Conservation (phyloP, 2,113 vertebrate species). For the Cepphus grylle region DNA sequence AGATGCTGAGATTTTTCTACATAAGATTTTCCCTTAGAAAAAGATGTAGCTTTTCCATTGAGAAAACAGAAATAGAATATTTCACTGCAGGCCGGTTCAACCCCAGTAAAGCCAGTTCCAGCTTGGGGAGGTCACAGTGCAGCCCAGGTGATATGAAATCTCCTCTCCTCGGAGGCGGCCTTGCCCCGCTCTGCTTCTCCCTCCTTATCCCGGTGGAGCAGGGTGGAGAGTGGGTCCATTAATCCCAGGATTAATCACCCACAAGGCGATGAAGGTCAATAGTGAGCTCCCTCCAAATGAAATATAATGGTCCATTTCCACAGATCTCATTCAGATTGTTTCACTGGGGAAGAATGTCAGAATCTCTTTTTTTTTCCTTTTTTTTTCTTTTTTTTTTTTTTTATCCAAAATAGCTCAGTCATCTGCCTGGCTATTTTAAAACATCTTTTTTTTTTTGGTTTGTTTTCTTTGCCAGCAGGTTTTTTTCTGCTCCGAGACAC, state of each 20-base stretch:
- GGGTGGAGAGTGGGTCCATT: not conserved
- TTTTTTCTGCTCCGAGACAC: not conserved
- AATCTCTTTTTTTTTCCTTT: not conserved
- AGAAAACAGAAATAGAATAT: not conserved
- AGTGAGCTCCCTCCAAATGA: not conserved
- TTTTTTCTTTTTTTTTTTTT: no score
- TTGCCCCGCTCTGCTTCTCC: not conserved
- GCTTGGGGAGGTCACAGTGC: no score
- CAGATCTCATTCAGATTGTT: not conserved
- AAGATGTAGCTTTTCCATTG: not conserved
- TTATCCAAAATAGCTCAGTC: not conserved
- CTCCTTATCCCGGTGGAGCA: accelerated
- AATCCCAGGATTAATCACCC: not conserved
- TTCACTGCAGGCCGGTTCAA: not conserved
- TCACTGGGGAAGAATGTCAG: not conserved
- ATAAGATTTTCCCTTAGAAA: not conserved
- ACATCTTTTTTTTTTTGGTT: not conserved
- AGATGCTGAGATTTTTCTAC: not conserved
- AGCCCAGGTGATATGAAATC: no score
- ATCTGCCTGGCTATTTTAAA: not conserved
- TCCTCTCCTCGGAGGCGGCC: not conserved
- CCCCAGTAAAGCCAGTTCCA: not conserved
- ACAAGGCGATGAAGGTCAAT: no score
- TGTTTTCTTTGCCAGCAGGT: not conserved
- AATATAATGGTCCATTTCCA: not conserved